These are phyloP conservation scores for Ictalurus furcatus DNA, from an alignment of 2,113 vertebrate species.

Conservation along the genomic window DNA sequence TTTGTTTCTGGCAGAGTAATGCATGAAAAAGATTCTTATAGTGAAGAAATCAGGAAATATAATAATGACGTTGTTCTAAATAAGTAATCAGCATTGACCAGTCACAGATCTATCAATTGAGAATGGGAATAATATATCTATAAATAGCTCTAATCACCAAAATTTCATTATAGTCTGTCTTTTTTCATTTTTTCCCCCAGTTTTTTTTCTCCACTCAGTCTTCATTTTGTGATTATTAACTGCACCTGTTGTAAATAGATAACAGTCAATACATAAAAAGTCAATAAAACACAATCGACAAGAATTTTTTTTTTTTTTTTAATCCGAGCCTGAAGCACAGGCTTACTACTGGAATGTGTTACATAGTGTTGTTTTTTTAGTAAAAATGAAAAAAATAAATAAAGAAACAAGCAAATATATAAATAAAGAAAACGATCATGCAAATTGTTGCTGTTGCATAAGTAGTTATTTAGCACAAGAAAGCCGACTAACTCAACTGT, in stretches of 20 bases:
- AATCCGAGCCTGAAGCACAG: conserved; percentile 65
- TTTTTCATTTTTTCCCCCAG: neutral
- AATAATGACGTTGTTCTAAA: neutral
- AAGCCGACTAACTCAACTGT: conserved; percentile 78
- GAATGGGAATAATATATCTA: neutral
- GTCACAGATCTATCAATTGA: neutral
- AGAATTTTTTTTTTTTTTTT: conserved; percentile 47
- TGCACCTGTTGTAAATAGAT: conserved; percentile 72
- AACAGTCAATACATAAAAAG: conserved; percentile 66
- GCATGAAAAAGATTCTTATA: neutral
- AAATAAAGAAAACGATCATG: conserved; percentile 68
- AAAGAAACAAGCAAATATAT: neutral
- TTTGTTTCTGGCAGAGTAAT: neutral
- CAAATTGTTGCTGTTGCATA: conserved; percentile 70
- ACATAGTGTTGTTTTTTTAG: conserved; percentile 63
- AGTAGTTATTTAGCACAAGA: conserved; percentile 78
- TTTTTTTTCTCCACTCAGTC: conserved; percentile 1
- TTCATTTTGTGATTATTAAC: neutral
- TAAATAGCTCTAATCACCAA: neutral
- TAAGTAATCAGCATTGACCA: conserved; percentile 2
- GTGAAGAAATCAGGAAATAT: neutral
- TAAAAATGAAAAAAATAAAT: conserved; percentile 52
- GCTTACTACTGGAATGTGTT: conserved; percentile 82
- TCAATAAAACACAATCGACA: conserved; percentile 66
- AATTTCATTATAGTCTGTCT: neutral